These are phyloP conservation scores for Columbina picui DNA, from an alignment of 2,113 vertebrate genomes.

Conservation along the genomic window DNA sequence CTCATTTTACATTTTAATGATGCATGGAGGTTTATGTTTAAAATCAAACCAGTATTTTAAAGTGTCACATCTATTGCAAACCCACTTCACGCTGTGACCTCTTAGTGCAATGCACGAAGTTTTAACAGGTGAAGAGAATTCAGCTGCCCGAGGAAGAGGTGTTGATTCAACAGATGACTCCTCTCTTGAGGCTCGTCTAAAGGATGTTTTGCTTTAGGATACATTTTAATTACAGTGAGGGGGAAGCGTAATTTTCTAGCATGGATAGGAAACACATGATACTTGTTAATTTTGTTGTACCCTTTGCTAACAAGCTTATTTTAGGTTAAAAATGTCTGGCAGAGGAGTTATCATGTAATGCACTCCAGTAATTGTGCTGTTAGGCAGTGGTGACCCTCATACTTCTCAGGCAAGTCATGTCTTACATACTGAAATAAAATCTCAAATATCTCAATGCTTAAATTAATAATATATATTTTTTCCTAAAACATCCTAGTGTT, in stretches of 20 bases:
- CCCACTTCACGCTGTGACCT: neutral
- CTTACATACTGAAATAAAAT: neutral
- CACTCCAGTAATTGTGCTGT: neutral
- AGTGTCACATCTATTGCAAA: neutral
- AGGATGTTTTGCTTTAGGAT: neutral
- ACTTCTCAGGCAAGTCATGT: neutral
- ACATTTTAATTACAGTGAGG: neutral
- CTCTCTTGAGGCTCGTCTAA: neutral
- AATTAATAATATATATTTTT: neutral
- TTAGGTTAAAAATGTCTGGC: neutral
- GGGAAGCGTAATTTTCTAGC: neutral
- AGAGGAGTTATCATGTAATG: neutral
- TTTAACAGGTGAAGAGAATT: neutral
- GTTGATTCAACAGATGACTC: neutral
- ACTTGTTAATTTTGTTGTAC: neutral
- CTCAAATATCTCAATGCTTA: neutral
- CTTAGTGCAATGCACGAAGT: neutral
- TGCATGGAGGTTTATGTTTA: neutral
- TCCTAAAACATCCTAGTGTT: neutral
- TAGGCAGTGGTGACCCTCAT: neutral
- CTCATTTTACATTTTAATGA: neutral
- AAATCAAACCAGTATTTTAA: neutral
- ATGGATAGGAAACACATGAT: neutral
- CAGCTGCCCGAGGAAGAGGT: neutral
- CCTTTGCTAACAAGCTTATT: neutral